A percentile compares a stretch with the other conserved stretches of the same genome.
Evolutionary conservation across 2,113 vertebrate genomes (phyloP).

Genomic region (Poicephalus gulielmi): DNA sequence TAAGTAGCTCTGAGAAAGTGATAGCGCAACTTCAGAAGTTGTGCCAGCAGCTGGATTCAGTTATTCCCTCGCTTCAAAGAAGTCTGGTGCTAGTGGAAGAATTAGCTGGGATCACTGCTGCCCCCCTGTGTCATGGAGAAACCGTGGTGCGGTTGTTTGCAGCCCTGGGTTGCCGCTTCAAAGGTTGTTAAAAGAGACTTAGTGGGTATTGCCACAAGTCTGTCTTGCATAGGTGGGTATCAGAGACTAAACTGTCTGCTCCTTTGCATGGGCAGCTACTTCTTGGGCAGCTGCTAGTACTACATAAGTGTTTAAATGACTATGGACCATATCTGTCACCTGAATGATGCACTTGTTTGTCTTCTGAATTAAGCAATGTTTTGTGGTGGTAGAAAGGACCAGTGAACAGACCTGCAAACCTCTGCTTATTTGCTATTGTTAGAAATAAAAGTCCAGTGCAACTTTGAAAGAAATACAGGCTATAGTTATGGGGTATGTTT

Average conservation of each 20-base stretch:
- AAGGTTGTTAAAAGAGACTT: not conserved
- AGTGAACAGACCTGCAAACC: not conserved
- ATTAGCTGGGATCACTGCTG: not conserved
- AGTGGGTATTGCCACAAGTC: not conserved
- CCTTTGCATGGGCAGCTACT: not conserved
- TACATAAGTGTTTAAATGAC: not conserved
- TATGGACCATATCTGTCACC: not conserved
- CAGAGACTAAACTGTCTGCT: not conserved
- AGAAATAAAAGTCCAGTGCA: not conserved
- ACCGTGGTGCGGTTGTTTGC: fast-evolving
- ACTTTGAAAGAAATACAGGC: not conserved
- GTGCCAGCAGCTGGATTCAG: not conserved
- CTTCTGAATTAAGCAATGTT: not conserved
- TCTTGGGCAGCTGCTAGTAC: not conserved
- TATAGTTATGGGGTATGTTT: not conserved
- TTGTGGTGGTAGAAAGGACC: not conserved
- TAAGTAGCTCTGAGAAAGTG: not conserved
- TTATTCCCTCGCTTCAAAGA: not conserved
- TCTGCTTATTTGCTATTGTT: not conserved
- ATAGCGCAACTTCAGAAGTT: not conserved
- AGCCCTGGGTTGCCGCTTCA: not conserved
- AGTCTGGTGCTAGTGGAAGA: not conserved
- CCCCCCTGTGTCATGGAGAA: not conserved
- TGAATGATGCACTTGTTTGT: not conserved
- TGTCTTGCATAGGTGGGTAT: not conserved